Percentiles rank a stretch among this genome's conserved stretches.
phyloP scores from a whole-genome alignment of 2,888 invertebrate genomes.

The Eustalomyia histrio region DNA sequence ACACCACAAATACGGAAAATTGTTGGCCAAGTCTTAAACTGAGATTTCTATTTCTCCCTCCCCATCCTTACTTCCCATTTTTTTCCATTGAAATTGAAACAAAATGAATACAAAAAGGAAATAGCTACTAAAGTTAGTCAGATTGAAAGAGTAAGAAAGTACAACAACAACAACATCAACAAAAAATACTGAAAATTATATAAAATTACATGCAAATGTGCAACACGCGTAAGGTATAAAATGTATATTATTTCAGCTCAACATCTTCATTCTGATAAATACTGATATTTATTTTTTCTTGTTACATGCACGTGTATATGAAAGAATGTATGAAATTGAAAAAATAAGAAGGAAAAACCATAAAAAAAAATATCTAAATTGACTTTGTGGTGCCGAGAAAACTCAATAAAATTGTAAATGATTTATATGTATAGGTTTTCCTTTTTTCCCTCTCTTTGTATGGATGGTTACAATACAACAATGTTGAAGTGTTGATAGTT shows the following conservation, averaged over 20 bases:
- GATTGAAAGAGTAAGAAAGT: background rate
- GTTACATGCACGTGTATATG: background rate
- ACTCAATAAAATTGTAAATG: conserved; percentile 60
- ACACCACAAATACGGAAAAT: conserved; percentile 48
- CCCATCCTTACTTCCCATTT: too few species aligned
- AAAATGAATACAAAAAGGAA: conserved; percentile 2
- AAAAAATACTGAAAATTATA: background rate
- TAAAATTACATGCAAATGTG: conserved; percentile 56
- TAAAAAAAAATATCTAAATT: conserved; percentile 46
- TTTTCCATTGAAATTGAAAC: background rate
- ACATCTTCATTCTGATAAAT: background rate
- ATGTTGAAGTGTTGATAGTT: background rate
- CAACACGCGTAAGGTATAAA: conserved; percentile 51
- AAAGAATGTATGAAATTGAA: conserved; percentile 11
- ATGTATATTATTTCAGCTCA: background rate
- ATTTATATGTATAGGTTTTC: conserved; percentile 40
- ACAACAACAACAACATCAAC: background rate
- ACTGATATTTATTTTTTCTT: too few species aligned
- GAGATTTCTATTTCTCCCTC: conserved; percentile 46
- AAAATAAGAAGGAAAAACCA: conserved; percentile 4
- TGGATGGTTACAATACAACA: conserved; percentile 4
- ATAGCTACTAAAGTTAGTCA: background rate
- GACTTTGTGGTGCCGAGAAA: conserved; percentile 61
- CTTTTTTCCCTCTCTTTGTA: background rate
- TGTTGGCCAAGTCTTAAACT: conserved; percentile 49